Base-by-base conservation (phyloP, 2,113 vertebrate genomes). In the Noturus placidus region DNA sequence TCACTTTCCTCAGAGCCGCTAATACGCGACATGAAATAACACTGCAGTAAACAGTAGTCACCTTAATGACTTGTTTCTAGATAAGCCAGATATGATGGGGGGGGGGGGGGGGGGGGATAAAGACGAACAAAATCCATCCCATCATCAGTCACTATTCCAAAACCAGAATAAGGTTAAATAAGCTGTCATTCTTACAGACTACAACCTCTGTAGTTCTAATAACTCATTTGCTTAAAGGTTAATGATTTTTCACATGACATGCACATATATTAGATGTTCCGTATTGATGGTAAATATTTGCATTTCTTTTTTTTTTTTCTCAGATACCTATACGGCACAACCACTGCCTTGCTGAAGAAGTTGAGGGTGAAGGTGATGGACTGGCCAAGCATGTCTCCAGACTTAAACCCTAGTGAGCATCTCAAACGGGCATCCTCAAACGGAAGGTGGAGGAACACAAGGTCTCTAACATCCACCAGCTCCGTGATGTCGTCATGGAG, bases 51-150 rank as follows among this genome's bases (percentile, higher is more conserved):
- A 78, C 76, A 79, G 14, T 22, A 89, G 46, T 1, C 30, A 57
- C 56, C 79, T 81, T 81, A 87, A 81, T 84, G 74, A 35, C 54
- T 17, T 84, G 20, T 38, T 89, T 89, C n/a, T 10, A 56, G 30
- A n/a, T 56, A n/a, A 52, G 30, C 46, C 63, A 59, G 50, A 86
- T 33, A 83, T 50, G 11, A 79, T 14, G 52, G 19, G 27, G 11
- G 42, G 52, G 19, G 27, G 11, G 42, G 52, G 19, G 27, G 11
- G 42, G 52, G 19, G 27, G 11, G 42, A 46, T 54, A 67, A 56
- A 56, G 0, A 56, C 5, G 27, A 72, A 70, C 7, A 10, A 3
- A 63, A 27, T 70, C 46, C 35, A 25, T 42, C 42, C 42, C 38
- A 46, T 46, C 38, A 74, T 46, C 20, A 72, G 35, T 10, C 9